A percentile compares a stretch with the other conserved stretches of the same genome.
These are phyloP conservation scores for Acrocephalus arundinaceus DNA, from an alignment of 2,113 vertebrate species.

Conservation along the genomic window DNA sequence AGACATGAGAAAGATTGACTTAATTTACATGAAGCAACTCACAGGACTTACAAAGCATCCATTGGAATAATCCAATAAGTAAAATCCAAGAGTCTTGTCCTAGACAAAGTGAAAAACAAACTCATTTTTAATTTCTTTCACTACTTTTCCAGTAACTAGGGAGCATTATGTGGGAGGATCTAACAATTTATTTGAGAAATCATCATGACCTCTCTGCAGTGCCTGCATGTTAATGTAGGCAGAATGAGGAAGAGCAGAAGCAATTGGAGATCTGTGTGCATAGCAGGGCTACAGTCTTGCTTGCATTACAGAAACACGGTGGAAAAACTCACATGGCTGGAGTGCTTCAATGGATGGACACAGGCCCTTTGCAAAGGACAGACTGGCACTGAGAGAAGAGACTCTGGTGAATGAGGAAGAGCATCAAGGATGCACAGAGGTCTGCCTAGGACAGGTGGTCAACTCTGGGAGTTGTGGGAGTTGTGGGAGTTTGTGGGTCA, in stretches of 20 bases:
- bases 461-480: too few species aligned
- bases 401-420: rapidly evolving
- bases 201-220: background rate
- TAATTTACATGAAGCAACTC: background rate
- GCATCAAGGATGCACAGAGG: background rate
- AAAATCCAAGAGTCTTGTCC: background rate
- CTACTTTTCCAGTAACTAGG: background rate
- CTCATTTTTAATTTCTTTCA: background rate
- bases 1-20: background rate
- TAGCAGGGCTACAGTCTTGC: background rate
- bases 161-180: background rate
- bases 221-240: background rate
- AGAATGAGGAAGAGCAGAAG: background rate
- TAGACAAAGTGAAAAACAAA: background rate
- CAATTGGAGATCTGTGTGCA: background rate
- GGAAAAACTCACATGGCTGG: background rate
- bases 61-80: background rate
- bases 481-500: background rate
- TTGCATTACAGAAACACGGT: background rate
- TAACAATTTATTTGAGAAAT: background rate
- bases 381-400: too few species aligned
- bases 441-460: background rate
- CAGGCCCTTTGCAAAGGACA: background rate
- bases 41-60: background rate
- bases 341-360: background rate